Evolutionary conservation across 2,113 vertebrate genomes (phyloP), one percentile per base, ranked within the genome.

Genomic region (Pelodiscus sinensis): DNA sequence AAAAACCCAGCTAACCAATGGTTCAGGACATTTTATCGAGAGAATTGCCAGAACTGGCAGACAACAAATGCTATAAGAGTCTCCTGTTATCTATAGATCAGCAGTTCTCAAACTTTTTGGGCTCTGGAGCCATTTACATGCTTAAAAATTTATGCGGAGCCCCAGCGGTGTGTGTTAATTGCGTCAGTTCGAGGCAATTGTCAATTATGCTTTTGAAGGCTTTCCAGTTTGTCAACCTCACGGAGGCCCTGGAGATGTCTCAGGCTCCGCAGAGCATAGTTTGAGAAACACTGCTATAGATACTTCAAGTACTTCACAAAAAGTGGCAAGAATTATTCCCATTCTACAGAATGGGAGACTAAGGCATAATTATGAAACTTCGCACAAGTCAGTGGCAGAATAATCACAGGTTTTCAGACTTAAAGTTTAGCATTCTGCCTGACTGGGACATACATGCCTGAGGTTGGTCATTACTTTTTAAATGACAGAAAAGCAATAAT

Each of bases 311-410:
- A 50, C 38, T 77, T 11, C 15, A 77, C 24, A 50, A 77, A 77
- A 19, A 6, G 24, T 77, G 35, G 35, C 24, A 50, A 71, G 19
- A 19, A 24, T 27, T 84, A 77, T 0, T 3, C 81, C 56, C 88
- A 68, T 38, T 6, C 90, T 90, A 86, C 78, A 89, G 88, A 85
- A 15, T 2, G 68, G 81, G 58, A 27, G 90, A 35, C 38, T 54
- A 83, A 73, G 93, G 93, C 82, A 56, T 85, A 11, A 95, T 73
- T 94, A 65, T 88, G 90, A 90, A 88, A 85, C 77, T 95, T 19
- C 80, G 65, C 88, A 92, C 90, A 89, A 84, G 78, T n/a, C 12
- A 91, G 73, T 35, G 88, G 84, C 85, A 78, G 68, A 92, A 52
- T 84, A 84, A 80, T 79, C 68, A 75, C n/a, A 73, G 58, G 3